These are phyloP conservation scores for Acanthurus lineatus DNA, from an alignment of 2,797 vertebrate genomes.

Conservation along the genomic window DNA sequence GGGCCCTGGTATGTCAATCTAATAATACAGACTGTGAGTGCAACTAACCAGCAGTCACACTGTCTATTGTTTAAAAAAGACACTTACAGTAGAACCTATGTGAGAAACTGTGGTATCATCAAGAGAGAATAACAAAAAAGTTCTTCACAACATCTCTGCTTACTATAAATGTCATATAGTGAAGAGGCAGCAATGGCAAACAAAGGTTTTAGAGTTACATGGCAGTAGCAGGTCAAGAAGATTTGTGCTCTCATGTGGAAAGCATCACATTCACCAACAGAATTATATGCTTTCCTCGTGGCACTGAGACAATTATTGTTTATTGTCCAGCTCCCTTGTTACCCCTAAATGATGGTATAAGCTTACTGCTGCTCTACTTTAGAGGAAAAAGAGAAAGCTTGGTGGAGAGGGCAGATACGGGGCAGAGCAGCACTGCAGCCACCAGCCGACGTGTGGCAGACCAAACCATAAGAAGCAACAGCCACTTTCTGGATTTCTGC, in stretches of 20 bases:
- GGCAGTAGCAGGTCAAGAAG: constrained; percentile 74
- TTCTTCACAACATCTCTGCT: constrained; percentile 29
- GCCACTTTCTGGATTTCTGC: constrained; percentile 60
- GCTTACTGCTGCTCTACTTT: constrained; percentile 66
- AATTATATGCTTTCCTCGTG: constrained; percentile 78
- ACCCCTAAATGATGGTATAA: constrained; percentile 71
- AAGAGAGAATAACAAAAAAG: constrained; percentile 31
- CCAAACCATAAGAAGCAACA: constrained; percentile 48
- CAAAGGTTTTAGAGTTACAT: constrained; percentile 63
- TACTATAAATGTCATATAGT: constrained; percentile 48
- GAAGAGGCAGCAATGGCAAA: constrained; percentile 63
- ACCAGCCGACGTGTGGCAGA: constrained; percentile 43
- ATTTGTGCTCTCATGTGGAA: constrained; percentile 79
- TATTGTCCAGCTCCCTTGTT: constrained; percentile 75
- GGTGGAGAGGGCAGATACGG: constrained; percentile 58
- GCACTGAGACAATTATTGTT: constrained; percentile 77
- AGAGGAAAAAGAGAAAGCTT: constrained; percentile 56
- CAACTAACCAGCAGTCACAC: constrained; percentile 59
- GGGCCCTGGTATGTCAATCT: constrained; percentile 77
- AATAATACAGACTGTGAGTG: constrained; percentile 71
- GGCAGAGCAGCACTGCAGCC: constrained; percentile 58
- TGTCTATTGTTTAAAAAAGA: constrained; percentile 65
- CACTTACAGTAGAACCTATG: constrained; percentile 61
- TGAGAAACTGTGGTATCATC: constrained; percentile 40
- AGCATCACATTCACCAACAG: constrained; percentile 77